Conservation (phyloP, 2,797 vertebrate species). For the Trachops cirrhosus region DNA sequence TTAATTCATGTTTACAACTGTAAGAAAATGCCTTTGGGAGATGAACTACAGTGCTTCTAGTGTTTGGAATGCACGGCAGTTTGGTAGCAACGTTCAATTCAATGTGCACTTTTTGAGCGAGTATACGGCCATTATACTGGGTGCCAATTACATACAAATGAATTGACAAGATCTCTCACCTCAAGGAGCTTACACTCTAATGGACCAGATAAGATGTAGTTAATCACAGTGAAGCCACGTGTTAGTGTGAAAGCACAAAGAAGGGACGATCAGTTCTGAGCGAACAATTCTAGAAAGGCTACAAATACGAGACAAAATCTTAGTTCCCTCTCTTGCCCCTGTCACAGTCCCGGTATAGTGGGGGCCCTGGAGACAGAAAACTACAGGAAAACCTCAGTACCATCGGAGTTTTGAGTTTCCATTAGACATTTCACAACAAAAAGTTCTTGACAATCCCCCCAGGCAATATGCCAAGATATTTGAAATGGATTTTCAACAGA, state of each 20-base stretch:
- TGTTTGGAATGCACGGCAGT: neutral
- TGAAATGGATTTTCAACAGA: neutral
- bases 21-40: neutral
- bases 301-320: neutral
- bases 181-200: neutral
- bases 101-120: neutral
- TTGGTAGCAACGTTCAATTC: neutral
- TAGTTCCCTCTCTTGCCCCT: neutral
- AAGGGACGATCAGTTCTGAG: neutral
- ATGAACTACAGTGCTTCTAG: neutral
- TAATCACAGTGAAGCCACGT: neutral
- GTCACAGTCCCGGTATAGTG: too few relatives aligned
- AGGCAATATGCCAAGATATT: neutral
- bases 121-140: neutral
- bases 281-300: neutral
- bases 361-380: neutral
- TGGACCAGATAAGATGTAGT: neutral
- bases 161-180: neutral
- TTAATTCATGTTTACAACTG: neutral
- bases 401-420: too few relatives aligned
- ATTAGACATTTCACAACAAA: neutral
- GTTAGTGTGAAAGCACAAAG: neutral
- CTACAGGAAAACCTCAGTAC: neutral
- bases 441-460: neutral
- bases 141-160: neutral